Base-by-base conservation (phyloP, 2,113 vertebrate species). In the Phrynosoma platyrhinos region DNA sequence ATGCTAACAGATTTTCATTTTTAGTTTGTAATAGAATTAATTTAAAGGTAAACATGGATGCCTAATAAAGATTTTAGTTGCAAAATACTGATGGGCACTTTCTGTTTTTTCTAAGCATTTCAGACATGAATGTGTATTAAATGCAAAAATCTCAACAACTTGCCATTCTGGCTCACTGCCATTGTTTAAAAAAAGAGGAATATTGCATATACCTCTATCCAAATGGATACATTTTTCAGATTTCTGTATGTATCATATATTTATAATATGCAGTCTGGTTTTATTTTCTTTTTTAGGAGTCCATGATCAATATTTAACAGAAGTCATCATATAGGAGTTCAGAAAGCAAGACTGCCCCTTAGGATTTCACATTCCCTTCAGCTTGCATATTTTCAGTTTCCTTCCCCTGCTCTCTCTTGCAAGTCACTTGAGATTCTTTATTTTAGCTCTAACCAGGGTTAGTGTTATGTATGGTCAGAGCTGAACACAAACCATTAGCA, bases 1-100 rank as follows among this genome's bases (percentile, higher is more conserved):
- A 71, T 90, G 86, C 10, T 90, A 27, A n/a, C 91, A 88, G 84
- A 2, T 82, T 53, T 90, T 3, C 69, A 52, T 88, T 1, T 66
- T 83, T 83, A 77, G 72, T 53, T 66, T 27, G 4, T 78, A 76
- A 27, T 42, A 77, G 32, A 79, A 82, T 64, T 18, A 64, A 47
- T 82, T 87, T 82, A 32, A 64, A 75, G 55, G 55, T 76, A 76
- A 66, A 77, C 30, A 55, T 21, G 42, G 42, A 53, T 77, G n/a
- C 42, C 42, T 53, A 52, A 30, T 68, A 68, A 30, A 74, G 21
- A 40, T 64, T 76, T 88, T 53, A 9, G 53, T 69, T 30, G 53
- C 30, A 83, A 36, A 53, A 77, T 68, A 18, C 27, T 66, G 2
- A 47, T n/a, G 5, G 53, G 40, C 62, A 76, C 75, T 42, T 72